Evolutionary conservation across 2,888 invertebrate species (phyloP), one percentile per base, ranked within the genome.

Genomic region (Leptopterna dolabrata): DNA sequence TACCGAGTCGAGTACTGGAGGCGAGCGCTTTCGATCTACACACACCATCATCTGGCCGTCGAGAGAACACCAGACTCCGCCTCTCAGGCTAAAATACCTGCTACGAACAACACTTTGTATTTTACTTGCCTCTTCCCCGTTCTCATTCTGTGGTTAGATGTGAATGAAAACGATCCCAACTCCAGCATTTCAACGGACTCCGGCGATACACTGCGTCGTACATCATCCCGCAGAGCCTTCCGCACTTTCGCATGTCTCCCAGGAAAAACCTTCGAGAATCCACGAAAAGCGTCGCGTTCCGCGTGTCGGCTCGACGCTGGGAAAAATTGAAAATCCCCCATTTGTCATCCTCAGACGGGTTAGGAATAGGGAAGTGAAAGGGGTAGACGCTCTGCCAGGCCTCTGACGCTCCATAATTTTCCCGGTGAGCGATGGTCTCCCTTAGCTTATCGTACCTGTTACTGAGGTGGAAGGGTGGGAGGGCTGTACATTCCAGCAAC

Each of bases 251-350:
- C 24, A 24, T 63, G 24, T 27, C 11, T n/a, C n/a, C n/a, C n/a
- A n/a, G n/a, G 19, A 13, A 63, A 63, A 63, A 47, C 13, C 9
- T 14, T 1, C 36, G 16, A 29, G 41, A 71, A 36, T 36, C 73
- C 29, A 43, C 14, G 47, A 19, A 78, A 78, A 78, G 43, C 41
- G 45, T 27, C 7, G 63, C 24, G n/a, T 63, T 63, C 19, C 27
- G 63, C 63, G 63, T 63, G 63, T 24, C 63, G n/a, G 16, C n/a
- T 19, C 55, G 55, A 1, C 7, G 76, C 16, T 14, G 45, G 27
- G 78, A 78, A 78, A 78, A 78, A 78, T 78, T 78, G 78, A 78
- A 78, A 78, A 78, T 16, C 76, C 41, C 19, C 78, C 45, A 78
- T 78, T 78, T 78, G 78, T 78, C 78, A 78, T 78, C 13, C 45